Conservation (phyloP, 2,888 invertebrate genomes). For the Malthinus flaveolus region DNA sequence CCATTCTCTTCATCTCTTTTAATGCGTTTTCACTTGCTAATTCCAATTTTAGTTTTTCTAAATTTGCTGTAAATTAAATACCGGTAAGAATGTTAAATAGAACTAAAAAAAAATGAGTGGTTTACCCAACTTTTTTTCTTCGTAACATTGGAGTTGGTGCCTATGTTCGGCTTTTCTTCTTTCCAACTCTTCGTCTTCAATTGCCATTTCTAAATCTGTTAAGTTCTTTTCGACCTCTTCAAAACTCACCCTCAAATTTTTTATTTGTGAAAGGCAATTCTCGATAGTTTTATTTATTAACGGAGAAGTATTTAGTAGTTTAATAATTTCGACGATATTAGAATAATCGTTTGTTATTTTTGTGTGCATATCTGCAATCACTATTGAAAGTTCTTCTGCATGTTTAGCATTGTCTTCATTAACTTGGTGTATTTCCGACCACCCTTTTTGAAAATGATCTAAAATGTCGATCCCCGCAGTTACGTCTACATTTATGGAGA, state of each 20-base stretch:
- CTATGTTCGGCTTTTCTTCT: slow-evolving; percentile 72
- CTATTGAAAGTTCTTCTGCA: slow-evolving; percentile 59
- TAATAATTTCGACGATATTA: slow-evolving; percentile 43
- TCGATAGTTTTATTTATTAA: slow-evolving; percentile 54
- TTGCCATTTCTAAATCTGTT: slow-evolving; percentile 67
- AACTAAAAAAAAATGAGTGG: neutral
- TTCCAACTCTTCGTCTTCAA: slow-evolving; percentile 71
- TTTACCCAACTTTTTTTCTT: slow-evolving; percentile 71
- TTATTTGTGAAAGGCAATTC: slow-evolving; percentile 58
- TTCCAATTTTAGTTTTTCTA: slow-evolving; percentile 55
- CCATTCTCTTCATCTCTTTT: slow-evolving; percentile 59
- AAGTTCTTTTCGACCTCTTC: slow-evolving; percentile 68
- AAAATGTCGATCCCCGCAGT: slow-evolving; percentile 71
- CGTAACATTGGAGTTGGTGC: slow-evolving; percentile 70
- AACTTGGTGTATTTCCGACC: slow-evolving; percentile 70
- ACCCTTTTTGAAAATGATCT: slow-evolving; percentile 71
- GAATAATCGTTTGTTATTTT: slow-evolving; percentile 42
- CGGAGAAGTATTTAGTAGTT: slow-evolving; percentile 46
- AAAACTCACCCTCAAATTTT: slow-evolving; percentile 61
- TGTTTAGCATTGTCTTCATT: slow-evolving; percentile 70
- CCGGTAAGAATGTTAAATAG: neutral
- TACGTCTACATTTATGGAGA: slow-evolving; percentile 56
- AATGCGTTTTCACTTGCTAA: slow-evolving; percentile 62
- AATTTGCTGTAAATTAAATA: slow-evolving; percentile 43
- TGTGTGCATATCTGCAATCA: slow-evolving; percentile 53